phyloP scores from a whole-genome alignment of 2,113 vertebrate genomes.

The Phyllostomus discolor region DNA sequence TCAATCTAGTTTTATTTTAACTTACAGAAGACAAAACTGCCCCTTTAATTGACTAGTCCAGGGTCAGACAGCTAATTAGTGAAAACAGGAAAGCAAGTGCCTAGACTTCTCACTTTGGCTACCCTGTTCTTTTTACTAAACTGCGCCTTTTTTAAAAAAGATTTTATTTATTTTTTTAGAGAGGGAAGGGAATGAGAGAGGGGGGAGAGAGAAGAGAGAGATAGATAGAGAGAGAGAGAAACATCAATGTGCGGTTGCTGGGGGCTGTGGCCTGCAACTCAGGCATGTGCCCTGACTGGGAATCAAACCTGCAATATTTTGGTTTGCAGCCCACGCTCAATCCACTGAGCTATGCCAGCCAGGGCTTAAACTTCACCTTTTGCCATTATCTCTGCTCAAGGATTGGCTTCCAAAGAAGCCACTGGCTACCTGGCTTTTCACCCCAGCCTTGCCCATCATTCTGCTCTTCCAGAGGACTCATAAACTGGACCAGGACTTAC shows the following conservation, averaged over 20 bases:
- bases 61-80: background rate
- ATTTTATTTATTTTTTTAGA: too few relatives aligned
- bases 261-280: too few relatives aligned
- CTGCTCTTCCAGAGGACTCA: background rate
- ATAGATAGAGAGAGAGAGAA: too few relatives aligned
- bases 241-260: too few relatives aligned
- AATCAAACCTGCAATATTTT: too few relatives aligned
- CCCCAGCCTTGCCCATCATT: background rate
- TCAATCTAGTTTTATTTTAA: background rate
- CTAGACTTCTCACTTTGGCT: background rate
- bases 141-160: background rate
- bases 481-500: background rate
- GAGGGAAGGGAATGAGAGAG: too few relatives aligned
- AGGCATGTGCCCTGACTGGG: too few relatives aligned
- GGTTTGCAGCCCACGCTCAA: too few relatives aligned
- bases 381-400: background rate
- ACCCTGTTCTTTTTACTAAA: background rate
- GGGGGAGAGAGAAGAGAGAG: too few relatives aligned
- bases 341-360: too few relatives aligned
- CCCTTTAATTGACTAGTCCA: background rate
- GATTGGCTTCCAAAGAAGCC: background rate
- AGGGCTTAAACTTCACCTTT: too few relatives aligned
- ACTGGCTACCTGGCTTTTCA: accelerated
- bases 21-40: background rate
- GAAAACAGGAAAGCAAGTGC: background rate